Evolutionary conservation across 2,797 vertebrate species (phyloP), one percentile per base, ranked within the genome.

Genomic region (Tokudaia muenninki): DNA sequence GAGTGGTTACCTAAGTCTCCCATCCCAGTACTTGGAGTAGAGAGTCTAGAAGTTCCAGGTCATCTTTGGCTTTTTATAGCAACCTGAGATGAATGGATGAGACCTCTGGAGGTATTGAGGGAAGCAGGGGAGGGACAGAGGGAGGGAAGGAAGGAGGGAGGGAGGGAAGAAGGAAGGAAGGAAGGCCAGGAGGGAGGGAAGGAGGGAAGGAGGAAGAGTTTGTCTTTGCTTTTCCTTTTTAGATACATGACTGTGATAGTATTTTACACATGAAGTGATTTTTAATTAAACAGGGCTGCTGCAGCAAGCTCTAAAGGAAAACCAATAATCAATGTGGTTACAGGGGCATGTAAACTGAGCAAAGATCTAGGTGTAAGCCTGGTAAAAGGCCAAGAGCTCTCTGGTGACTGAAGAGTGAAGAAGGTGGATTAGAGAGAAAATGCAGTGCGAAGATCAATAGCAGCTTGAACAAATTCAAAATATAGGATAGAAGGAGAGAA

Each of bases 271-370:
- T 63, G n/a, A 37, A 31, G 67, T 63, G 9, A 86, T 31, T 91
- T 92, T 93, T 87, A 95, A 93, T 96, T 93, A 92, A 88, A 78
- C 26, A 88, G 81, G 26, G 50, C 7, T 65, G 16, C 34, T 34
- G 2, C 83, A 61, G 95, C 50, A 65, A 92, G 94, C 17, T 72
- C 11, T 52, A 78, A 74, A 92, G 83, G 41, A 75, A 81, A 79
- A 86, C 50, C 83, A 67, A 67, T 67, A 94, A 94, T 65, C 67
- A 82, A 63, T 34, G 8, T 47, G 10, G 41, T 74, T 44, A 17
- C 55, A 21, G 24, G n/a, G 11, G 31, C 31, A n/a, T 19, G 17
- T 17, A 92, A 83, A 70, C 21, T 31, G 11, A 91, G 50, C 70
- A 22, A 44, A 87, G 19, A 77, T 77, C 10, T 70, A 19, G 26